Percentiles rank a stretch among this genome's conserved stretches.
Evolutionary conservation across 1,140 invertebrate species (phyloP).

Genomic region (Caenorhabditis inopinata): DNA sequence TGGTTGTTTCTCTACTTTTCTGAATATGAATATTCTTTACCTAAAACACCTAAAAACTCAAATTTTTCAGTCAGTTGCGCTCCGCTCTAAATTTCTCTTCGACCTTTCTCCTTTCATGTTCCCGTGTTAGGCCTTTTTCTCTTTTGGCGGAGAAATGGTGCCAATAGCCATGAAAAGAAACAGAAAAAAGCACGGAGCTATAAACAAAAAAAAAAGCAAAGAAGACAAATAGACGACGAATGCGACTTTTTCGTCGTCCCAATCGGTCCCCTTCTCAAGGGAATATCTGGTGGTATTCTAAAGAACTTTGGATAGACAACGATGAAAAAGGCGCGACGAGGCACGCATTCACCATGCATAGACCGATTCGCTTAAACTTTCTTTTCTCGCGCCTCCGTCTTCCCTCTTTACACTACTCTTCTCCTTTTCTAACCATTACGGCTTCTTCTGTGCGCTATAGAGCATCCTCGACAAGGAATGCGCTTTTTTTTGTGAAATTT

Average conservation of each 20-base stretch:
- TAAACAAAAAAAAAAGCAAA: conserved; percentile 22
- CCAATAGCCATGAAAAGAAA: conserved; percentile 5
- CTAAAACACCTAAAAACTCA: no score
- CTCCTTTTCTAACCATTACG: not conserved
- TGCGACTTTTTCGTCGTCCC: conserved; percentile 5
- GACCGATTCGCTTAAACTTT: conserved; percentile 30
- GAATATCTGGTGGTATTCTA: conserved; percentile 23
- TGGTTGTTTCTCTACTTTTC: no score
- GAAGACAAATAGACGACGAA: not conserved
- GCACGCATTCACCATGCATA: conserved; percentile 23
- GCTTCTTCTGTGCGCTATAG: not conserved
- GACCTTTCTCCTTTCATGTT: not conserved
- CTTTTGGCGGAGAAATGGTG: not conserved
- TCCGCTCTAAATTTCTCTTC: no score
- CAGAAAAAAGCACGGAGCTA: not conserved
- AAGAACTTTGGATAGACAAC: not conserved
- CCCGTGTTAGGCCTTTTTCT: no score
- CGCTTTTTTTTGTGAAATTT: not conserved
- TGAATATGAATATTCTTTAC: no score
- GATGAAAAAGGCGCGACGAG: not conserved
- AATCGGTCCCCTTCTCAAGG: conserved; percentile 13
- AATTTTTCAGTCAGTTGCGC: no score
- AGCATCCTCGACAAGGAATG: not conserved
- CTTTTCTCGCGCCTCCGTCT: not conserved
- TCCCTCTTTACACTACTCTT: not conserved